phyloP scores from a whole-genome alignment of 2,888 invertebrate species.

The Xanthostigma xanthostigma region DNA sequence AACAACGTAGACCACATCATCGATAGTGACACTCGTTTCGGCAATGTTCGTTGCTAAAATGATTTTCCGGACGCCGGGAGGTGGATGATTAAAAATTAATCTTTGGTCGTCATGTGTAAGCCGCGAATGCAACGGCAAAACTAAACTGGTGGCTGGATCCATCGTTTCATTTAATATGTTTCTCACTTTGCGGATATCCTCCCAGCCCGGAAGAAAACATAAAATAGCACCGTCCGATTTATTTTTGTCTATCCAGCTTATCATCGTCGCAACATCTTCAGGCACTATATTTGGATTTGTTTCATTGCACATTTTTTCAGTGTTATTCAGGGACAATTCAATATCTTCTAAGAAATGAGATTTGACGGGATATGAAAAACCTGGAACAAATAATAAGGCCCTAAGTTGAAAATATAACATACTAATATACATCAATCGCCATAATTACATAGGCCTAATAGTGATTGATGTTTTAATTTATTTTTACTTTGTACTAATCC shows the following conservation, averaged over 20 bases:
- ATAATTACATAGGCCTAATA: constrained; percentile 15
- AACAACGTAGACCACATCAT: constrained; percentile 52
- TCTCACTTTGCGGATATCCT: constrained; percentile 42
- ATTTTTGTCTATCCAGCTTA: constrained; percentile 39
- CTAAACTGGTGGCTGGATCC: constrained; percentile 10
- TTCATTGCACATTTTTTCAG: constrained; percentile 22
- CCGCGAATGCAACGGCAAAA: constrained; percentile 29
- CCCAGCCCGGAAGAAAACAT: constrained; percentile 64
- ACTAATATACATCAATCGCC: constrained; percentile 31
- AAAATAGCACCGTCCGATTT: constrained; percentile 52
- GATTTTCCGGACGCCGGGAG: constrained; percentile 43
- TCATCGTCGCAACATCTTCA: constrained; percentile 31
- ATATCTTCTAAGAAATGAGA: constrained; percentile 40
- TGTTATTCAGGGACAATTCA: constrained; percentile 23
- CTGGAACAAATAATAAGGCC: constrained; percentile 24
- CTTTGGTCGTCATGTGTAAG: constrained; percentile 41
- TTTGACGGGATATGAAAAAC: constrained; percentile 43
- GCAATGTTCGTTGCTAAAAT: constrained; percentile 57
- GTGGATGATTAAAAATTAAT: constrained; percentile 36
- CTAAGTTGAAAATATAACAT: constrained; percentile 16
- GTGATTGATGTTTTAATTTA: no score
- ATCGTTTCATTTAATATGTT: constrained; percentile 28
- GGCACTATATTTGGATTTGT: constrained; percentile 31
- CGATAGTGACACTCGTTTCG: constrained; percentile 58
- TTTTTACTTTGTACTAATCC: no score